phyloP scores from a whole-genome alignment of 2,113 vertebrate genomes.

The Neopipo cinnamomea region DNA sequence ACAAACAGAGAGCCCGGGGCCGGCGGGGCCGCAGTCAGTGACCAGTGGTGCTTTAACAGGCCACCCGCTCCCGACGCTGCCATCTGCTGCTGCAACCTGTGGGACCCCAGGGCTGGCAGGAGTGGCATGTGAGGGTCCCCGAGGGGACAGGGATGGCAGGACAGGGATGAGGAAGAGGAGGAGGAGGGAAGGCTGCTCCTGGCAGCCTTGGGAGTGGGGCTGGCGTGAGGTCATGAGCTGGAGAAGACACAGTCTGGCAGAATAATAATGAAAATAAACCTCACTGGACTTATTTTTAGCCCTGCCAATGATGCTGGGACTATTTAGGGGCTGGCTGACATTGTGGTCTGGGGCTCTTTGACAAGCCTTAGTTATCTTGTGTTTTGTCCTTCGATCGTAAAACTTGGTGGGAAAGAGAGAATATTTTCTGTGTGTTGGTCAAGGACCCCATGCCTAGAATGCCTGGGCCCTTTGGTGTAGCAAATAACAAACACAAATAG shows the following conservation, averaged over 20 bases:
- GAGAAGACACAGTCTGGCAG: neutral
- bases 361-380: neutral
- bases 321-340: slow-evolving; percentile 37
- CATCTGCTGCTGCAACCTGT: slow-evolving; percentile 58
- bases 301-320: neutral
- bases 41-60: neutral
- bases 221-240: neutral
- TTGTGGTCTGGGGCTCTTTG: neutral
- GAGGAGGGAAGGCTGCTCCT: neutral
- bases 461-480: neutral
- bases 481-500: neutral
- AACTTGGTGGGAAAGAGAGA: slow-evolving; percentile 22
- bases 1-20: neutral
- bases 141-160: neutral
- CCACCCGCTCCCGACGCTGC: neutral
- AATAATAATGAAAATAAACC: slow-evolving; percentile 16
- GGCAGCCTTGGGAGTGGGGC: neutral
- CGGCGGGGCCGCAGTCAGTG: neutral
- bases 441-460: neutral
- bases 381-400: neutral
- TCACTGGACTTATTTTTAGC: slow-evolving; percentile 45
- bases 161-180: neutral
- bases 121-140: neutral
- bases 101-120: neutral
- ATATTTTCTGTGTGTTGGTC: neutral